Percentiles rank a stretch among this genome's conserved stretches.
phyloP scores from a whole-genome alignment of 53 echinoderm and acorn worm genomes.

The Paracentrotus lividus region DNA sequence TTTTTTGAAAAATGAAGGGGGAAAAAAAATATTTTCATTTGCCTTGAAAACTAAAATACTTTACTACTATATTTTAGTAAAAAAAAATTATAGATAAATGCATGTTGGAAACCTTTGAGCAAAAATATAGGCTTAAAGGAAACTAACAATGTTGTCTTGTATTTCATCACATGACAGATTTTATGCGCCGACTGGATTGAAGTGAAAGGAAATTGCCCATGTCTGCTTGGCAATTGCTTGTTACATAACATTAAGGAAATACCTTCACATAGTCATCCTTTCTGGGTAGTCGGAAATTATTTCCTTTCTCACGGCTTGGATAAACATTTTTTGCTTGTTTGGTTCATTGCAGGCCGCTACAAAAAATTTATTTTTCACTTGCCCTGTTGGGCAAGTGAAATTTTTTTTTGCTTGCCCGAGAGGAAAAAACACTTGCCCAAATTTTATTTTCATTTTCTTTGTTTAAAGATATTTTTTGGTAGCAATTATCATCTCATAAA shows the following conservation, averaged over 20 bases:
- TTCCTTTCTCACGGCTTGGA: background rate
- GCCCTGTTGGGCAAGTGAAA: no score
- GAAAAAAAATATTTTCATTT: background rate
- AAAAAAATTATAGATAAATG: background rate
- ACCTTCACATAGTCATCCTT: constrained; percentile 3
- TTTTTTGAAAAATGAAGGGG: background rate
- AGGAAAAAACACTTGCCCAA: no score
- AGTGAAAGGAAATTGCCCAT: constrained; percentile 49
- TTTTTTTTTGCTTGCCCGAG: no score
- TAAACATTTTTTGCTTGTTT: background rate
- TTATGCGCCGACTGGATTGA: background rate
- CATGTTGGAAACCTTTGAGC: background rate
- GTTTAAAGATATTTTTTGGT: no score
- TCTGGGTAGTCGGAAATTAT: background rate
- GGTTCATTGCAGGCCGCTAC: no score
- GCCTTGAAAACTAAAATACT: background rate
- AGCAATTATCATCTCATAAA: no score
- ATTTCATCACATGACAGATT: constrained; percentile 43
- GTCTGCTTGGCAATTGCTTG: constrained; percentile 17
- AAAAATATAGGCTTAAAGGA: background rate
- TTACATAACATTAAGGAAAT: constrained; percentile 57
- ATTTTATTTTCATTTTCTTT: no score
- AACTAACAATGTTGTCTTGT: background rate
- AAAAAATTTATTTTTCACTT: no score
- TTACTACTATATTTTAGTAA: background rate